Evolutionary conservation across 2,888 invertebrate species (phyloP).

Genomic region (Drosophila crucigera): DNA sequence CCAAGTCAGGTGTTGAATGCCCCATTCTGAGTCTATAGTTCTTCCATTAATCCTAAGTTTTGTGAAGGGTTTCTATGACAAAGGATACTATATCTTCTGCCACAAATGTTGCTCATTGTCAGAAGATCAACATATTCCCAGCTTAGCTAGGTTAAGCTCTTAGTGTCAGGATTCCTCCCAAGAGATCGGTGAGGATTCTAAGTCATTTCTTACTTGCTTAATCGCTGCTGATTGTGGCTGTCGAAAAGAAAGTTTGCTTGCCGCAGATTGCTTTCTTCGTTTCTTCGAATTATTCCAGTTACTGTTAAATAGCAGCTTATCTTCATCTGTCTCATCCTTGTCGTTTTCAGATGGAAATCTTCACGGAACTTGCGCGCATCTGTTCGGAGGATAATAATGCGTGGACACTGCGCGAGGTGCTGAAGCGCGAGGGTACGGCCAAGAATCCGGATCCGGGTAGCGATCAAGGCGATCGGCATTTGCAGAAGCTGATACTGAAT

Average conservation of each 20-base stretch:
- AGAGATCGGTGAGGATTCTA: not conserved
- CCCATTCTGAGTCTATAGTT: not conserved
- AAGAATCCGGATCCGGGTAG: constrained; percentile 97
- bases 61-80: not conserved
- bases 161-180: not conserved
- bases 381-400: constrained; percentile 99
- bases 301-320: not conserved
- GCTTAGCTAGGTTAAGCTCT: not conserved
- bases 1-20: not conserved
- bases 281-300: not conserved
- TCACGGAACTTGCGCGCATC: constrained; percentile 97
- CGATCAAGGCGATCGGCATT: constrained; percentile 92
- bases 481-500: constrained; percentile 94
- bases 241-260: not conserved
- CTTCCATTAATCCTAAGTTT: not conserved
- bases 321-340: not conserved
- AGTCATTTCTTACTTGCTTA: not conserved
- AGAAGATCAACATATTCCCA: not conserved
- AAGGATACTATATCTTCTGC: not conserved
- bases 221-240: not conserved
- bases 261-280: not conserved
- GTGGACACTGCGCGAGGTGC: constrained; percentile 95
- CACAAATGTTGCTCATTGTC: not conserved
- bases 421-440: constrained; percentile 99
- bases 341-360: constrained; percentile 90